Conservation (phyloP, 2,797 vertebrate species). For the Rhabdophis nuchalis region DNA sequence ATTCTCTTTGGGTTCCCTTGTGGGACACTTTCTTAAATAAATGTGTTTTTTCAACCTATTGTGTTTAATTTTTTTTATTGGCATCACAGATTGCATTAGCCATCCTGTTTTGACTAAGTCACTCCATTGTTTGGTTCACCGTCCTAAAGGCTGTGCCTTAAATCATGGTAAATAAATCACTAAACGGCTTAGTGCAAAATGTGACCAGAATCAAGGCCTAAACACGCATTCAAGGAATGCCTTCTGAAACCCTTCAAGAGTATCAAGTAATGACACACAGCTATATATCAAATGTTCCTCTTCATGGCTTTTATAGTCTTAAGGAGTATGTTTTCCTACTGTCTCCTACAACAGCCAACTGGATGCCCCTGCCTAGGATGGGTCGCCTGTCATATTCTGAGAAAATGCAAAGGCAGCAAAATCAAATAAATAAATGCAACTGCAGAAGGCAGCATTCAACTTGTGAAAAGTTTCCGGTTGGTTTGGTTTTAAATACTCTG, state of each 20-base stretch:
- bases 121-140: neutral
- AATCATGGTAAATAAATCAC: neutral
- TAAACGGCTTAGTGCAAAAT: neutral
- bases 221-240: neutral
- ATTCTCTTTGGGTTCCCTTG: neutral
- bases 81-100: neutral
- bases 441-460: neutral
- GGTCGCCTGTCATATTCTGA: neutral
- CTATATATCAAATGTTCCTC: neutral
- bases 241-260: neutral
- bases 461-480: neutral
- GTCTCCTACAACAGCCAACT: neutral
- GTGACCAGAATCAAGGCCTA: neutral
- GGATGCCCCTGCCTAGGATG: neutral
- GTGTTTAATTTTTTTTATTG: neutral
- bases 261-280: neutral
- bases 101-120: neutral
- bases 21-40: neutral
- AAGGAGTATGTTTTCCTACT: neutral
- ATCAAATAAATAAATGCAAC: neutral
- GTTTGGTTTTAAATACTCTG: neutral
- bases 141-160: neutral
- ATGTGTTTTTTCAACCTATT: neutral
- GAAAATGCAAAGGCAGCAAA: neutral
- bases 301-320: neutral